Evolutionary conservation across 2,113 vertebrate species (phyloP).

Genomic region (Marmota monax): DNA sequence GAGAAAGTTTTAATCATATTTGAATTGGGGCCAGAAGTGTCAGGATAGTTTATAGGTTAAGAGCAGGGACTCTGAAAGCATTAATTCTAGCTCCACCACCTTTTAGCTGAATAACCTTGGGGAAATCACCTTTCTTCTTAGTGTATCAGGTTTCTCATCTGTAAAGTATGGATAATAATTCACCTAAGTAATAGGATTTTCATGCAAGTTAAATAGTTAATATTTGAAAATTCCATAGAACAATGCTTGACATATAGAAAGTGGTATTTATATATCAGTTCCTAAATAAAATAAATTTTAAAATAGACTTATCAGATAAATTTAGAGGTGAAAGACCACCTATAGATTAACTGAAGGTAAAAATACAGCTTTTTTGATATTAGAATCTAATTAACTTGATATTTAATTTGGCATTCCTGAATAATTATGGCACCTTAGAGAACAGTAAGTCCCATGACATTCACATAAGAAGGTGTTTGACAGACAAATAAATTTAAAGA

Average conservation of each 20-base stretch:
- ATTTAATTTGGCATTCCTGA: slow-evolving; percentile 29
- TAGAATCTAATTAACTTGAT: neutral
- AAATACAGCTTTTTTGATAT: neutral
- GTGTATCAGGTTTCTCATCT: neutral
- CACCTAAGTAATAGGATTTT: neutral
- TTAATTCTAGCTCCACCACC: neutral
- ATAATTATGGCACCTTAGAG: slow-evolving; percentile 12
- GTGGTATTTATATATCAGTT: neutral
- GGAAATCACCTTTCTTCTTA: neutral
- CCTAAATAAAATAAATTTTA: slow-evolving; percentile 14
- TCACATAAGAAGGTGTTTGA: slow-evolving; percentile 7
- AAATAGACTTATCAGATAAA: neutral
- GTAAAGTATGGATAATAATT: neutral
- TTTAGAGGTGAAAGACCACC: neutral
- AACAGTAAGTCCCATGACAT: slow-evolving; percentile 1
- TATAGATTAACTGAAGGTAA: neutral
- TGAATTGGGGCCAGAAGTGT: neutral
- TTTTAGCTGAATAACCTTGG: neutral
- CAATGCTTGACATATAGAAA: neutral
- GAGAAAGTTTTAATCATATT: neutral
- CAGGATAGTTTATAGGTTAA: neutral
- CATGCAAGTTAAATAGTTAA: neutral
- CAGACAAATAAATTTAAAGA: neutral
- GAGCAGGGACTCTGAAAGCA: neutral
- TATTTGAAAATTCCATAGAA: neutral